Conservation (phyloP, 2,888 invertebrate genomes). For the Eumacrocentrus americanus region DNA sequence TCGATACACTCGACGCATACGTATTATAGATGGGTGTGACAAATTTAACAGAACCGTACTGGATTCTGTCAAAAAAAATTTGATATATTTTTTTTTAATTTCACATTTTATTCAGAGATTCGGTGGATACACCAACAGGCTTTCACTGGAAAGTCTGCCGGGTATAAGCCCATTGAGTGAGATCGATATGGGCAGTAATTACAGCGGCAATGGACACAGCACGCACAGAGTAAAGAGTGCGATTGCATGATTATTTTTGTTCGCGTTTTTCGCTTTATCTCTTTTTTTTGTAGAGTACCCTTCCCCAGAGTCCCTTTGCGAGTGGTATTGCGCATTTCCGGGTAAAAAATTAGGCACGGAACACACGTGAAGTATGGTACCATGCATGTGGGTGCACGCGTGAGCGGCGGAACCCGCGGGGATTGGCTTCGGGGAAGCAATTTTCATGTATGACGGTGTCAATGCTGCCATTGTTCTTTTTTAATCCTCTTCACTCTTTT, state of each 20-base stretch:
- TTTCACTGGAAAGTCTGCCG: constrained; percentile 2
- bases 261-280: not conserved
- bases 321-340: constrained; percentile 23
- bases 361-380: not conserved
- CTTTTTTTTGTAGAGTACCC: not conserved
- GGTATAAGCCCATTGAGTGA: not conserved
- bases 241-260: constrained; percentile 15
- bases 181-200: constrained; percentile 17
- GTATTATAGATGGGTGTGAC: constrained; percentile 21
- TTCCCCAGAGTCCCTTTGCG: not conserved
- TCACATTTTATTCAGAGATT: not conserved
- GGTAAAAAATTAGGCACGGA: constrained; percentile 29
- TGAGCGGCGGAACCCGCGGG: not conserved
- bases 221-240: constrained; percentile 4
- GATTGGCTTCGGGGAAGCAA: constrained; percentile 31
- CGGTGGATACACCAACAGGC: no score
- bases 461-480: not conserved
- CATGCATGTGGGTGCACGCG: not conserved
- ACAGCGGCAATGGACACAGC: constrained; percentile 2
- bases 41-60: constrained; percentile 19
- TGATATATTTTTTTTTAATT: constrained; percentile 13
- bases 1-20: constrained; percentile 18
- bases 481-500: not conserved
- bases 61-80: no score
- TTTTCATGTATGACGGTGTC: no score